A percentile compares a stretch with the other conserved stretches of the same genome.
phyloP scores from a whole-genome alignment of 2,888 invertebrate genomes.

The Sicus ferrugineus region DNA sequence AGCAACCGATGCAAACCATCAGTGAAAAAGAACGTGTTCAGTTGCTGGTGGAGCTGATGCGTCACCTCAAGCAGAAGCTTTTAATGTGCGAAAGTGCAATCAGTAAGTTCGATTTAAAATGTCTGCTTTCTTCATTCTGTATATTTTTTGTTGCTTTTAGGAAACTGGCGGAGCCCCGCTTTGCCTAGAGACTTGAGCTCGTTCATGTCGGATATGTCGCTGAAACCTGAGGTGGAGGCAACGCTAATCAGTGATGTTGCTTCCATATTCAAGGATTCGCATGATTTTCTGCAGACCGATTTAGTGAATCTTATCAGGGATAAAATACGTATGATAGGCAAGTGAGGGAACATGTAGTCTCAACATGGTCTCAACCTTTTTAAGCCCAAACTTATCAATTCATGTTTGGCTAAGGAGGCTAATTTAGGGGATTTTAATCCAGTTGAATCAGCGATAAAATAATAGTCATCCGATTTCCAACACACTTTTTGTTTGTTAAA shows the following conservation, averaged over 20 bases:
- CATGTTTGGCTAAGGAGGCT: background rate
- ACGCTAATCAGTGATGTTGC: constrained; percentile 60
- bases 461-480: constrained; percentile 28
- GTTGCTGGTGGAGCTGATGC: constrained; percentile 59
- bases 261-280: constrained; percentile 60
- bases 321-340: constrained; percentile 63
- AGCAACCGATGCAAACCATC: constrained; percentile 46
- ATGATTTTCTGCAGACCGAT: constrained; percentile 59
- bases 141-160: constrained; percentile 44
- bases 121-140: constrained; percentile 1
- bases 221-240: constrained; percentile 61
- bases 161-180: constrained; percentile 57
- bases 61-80: constrained; percentile 59
- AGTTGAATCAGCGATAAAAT: constrained; percentile 20
- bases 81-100: constrained; percentile 59
- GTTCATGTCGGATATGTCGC: constrained; percentile 63
- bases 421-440: constrained; percentile 5
- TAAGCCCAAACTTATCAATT: background rate
- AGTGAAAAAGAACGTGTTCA: constrained; percentile 61
- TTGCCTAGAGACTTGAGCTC: constrained; percentile 58
- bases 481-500: constrained; percentile 30
- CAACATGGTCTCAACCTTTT: constrained; percentile 1
- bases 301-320: constrained; percentile 61
- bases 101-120: constrained; percentile 49
- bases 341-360: constrained; percentile 45